A percentile compares a stretch with the other conserved stretches of the same genome.
Evolutionary conservation across 2,888 invertebrate species (phyloP).

Genomic region (Diplolepis rosae): DNA sequence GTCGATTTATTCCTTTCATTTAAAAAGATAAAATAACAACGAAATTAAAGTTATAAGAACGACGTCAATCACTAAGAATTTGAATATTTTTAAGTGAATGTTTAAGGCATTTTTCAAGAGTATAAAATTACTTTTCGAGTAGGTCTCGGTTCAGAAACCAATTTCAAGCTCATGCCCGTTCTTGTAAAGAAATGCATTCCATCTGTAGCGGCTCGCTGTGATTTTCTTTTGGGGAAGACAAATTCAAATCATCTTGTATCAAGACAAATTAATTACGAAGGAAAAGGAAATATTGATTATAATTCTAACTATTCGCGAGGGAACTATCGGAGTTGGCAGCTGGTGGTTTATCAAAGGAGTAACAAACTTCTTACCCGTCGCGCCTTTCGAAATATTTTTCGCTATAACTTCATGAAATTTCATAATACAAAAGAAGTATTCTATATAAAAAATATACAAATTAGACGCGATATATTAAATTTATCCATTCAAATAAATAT

Average conservation of each 20-base stretch:
- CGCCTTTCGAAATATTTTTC: slow-evolving; percentile 63
- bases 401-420: slow-evolving; percentile 73
- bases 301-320: slow-evolving; percentile 13
- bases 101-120: not conserved
- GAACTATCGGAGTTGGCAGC: slow-evolving; percentile 34
- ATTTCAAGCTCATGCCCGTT: not conserved
- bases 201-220: slow-evolving; percentile 55
- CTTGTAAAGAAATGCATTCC: slow-evolving; percentile 15
- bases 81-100: not conserved
- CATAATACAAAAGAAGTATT: slow-evolving; percentile 63
- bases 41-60: not conserved
- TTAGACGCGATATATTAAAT: slow-evolving; percentile 34
- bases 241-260: slow-evolving; percentile 5
- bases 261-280: not conserved
- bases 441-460: slow-evolving; percentile 37
- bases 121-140: not conserved
- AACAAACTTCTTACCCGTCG: slow-evolving; percentile 57
- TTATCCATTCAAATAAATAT: slow-evolving; percentile 43
- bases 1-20: not conserved
- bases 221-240: slow-evolving; percentile 32
- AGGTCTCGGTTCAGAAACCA: slow-evolving; percentile 5
- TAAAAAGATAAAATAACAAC: not conserved
- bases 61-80: not conserved
- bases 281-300: not conserved
- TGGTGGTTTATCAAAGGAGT: slow-evolving; percentile 39